Conservation (phyloP, 2,797 vertebrate genomes). For the Melanotaenia maccullochi region DNA sequence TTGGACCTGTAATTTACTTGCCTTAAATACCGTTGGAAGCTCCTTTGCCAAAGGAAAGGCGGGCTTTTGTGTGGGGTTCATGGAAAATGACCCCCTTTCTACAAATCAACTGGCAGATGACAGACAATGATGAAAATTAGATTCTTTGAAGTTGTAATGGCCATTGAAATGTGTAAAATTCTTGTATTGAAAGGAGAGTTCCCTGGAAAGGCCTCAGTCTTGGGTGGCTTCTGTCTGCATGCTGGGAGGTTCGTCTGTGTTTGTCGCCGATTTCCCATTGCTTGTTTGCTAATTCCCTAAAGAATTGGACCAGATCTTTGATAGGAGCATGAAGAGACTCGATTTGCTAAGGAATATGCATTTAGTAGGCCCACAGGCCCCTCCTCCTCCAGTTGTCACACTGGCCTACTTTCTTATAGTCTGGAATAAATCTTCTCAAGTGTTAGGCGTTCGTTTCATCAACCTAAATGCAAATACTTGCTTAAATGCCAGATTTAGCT, state of each 20-base stretch:
- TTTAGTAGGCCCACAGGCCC: constrained; percentile 56
- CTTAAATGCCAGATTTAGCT: neutral
- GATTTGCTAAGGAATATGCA: constrained; percentile 78
- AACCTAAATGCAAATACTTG: constrained; percentile 11
- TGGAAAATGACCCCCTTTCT: constrained; percentile 89
- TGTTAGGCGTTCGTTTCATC: constrained; percentile 54
- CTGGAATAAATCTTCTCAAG: constrained; percentile 63
- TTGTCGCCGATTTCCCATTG: constrained; percentile 94
- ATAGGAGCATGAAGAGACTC: constrained; percentile 78
- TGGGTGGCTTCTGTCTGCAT: constrained; percentile 93
- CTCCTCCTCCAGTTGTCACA: constrained; percentile 49
- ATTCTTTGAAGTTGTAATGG: constrained; percentile 99
- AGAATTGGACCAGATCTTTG: constrained; percentile 80
- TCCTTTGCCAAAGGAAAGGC: constrained; percentile 75
- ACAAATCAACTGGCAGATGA: constrained; percentile 94
- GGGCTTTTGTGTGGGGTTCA: constrained; percentile 89
- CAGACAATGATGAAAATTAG: constrained; percentile 97
- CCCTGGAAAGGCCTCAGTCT: constrained; percentile 88
- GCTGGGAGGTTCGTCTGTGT: constrained; percentile 95
- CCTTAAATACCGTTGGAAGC: constrained; percentile 82
- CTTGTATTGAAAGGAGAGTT: constrained; percentile 91
- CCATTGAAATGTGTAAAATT: constrained; percentile 99
- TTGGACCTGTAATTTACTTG: constrained; percentile 86
- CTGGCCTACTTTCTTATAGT: constrained; percentile 67
- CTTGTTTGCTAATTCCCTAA: constrained; percentile 89